A percentile compares a stretch with the other conserved stretches of the same genome.
Evolutionary conservation across 2,113 vertebrate genomes (phyloP).

Genomic region (Oryzias celebensis): DNA sequence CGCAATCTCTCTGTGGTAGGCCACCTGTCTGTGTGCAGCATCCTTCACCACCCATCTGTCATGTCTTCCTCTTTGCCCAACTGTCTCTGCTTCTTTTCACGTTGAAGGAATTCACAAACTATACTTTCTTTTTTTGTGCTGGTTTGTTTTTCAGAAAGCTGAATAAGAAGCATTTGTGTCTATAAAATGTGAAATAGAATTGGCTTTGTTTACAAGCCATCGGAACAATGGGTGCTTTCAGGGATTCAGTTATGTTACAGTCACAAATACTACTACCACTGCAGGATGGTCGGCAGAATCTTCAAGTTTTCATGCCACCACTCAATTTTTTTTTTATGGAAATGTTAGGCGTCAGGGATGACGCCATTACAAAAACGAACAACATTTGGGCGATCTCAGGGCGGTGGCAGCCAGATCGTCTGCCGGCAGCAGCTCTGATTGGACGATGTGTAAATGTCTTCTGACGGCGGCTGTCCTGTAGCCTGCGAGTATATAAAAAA

Average conservation of each 20-base stretch:
- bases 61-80: constrained; percentile 48
- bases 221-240: constrained; percentile 20
- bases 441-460: too few species aligned
- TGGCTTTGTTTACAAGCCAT: constrained; percentile 40
- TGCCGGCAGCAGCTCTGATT: too few species aligned
- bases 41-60: constrained; percentile 53
- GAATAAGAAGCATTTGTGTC: constrained; percentile 32
- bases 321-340: too few species aligned
- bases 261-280: constrained; percentile 16
- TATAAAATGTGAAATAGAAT: constrained; percentile 27
- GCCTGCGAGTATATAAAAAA: too few species aligned
- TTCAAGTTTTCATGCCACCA: too few species aligned
- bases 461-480: too few species aligned
- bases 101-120: constrained; percentile 50
- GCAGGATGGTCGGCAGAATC: background rate
- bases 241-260: background rate
- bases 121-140: constrained; percentile 31
- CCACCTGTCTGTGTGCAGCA: constrained; percentile 47
- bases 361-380: too few species aligned
- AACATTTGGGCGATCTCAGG: too few species aligned
- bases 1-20: constrained; percentile 42
- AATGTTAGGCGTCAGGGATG: too few species aligned
- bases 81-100: constrained; percentile 45
- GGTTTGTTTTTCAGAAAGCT: constrained; percentile 21
- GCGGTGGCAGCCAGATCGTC: too few species aligned